These are phyloP conservation scores for Euzetes globulus DNA, from an alignment of 2,888 invertebrate species.

Conservation along the genomic window DNA sequence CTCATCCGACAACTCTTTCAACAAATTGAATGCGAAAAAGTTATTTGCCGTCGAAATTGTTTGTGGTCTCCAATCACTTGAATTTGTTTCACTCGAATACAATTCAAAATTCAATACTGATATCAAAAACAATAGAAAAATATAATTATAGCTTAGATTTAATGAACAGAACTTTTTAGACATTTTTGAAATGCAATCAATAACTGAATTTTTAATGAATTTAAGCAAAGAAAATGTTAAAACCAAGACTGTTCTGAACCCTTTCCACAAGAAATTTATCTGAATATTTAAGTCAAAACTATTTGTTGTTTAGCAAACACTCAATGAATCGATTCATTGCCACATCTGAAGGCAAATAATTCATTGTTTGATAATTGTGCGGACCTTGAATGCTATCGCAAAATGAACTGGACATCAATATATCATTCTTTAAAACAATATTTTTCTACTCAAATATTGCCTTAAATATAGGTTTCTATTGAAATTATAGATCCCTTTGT, in stretches of 20 bases:
- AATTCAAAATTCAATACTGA: not conserved
- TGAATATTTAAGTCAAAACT: too few species aligned
- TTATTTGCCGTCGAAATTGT: conserved; percentile 3
- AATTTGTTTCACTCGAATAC: not conserved
- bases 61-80: not conserved
- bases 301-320: not conserved
- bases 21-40: conserved; percentile 13
- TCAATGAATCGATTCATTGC: conserved; percentile 21
- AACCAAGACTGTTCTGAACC: too few species aligned
- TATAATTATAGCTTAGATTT: too few species aligned
- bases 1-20: not conserved
- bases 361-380: conserved; percentile 12
- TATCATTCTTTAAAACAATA: not conserved
- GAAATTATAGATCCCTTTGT: too few species aligned
- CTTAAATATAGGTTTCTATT: too few species aligned
- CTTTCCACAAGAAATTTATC: too few species aligned
- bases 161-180: too few species aligned
- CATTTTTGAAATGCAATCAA: too few species aligned
- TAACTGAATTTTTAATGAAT: too few species aligned
- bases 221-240: too few species aligned
- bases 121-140: not conserved
- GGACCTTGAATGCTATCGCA: not conserved
- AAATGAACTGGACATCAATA: not conserved
- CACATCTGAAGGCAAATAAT: conserved; percentile 28
- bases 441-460: not conserved